These are phyloP conservation scores for Daktulosphaira vitifoliae DNA, from an alignment of 1,140 invertebrate genomes.

Conservation along the genomic window DNA sequence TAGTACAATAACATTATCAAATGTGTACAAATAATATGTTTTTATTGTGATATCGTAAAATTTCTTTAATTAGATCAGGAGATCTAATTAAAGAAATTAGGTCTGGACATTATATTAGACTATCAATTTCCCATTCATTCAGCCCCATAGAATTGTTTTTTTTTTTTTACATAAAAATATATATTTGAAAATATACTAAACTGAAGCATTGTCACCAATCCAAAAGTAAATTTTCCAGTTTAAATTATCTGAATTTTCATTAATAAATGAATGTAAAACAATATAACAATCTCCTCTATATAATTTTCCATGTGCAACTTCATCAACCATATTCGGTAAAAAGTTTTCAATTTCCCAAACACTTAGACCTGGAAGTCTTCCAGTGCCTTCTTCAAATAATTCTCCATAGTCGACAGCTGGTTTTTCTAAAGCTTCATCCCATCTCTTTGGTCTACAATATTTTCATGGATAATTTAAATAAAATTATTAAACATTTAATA, in stretches of 20 bases:
- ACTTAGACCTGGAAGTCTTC: slow-evolving; percentile 75
- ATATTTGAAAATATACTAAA: no score
- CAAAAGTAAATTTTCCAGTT: slow-evolving; percentile 94
- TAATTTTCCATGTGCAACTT: slow-evolving; percentile 86
- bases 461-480: background rate
- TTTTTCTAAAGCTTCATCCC: slow-evolving; percentile 91
- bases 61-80: no score
- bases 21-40: no score
- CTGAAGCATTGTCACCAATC: slow-evolving; percentile 93
- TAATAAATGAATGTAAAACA: slow-evolving; percentile 80
- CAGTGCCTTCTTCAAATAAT: slow-evolving; percentile 96
- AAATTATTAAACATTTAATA: slow-evolving; percentile 14
- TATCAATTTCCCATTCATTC: no score
- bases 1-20: no score
- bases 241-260: slow-evolving; percentile 69
- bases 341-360: slow-evolving; percentile 99
- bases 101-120: no score
- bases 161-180: no score
- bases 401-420: slow-evolving; percentile 97
- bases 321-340: slow-evolving; percentile 68
- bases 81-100: no score
- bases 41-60: no score
- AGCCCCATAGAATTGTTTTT: no score
- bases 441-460: slow-evolving; percentile 63
- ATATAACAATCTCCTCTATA: slow-evolving; percentile 99